Evolutionary conservation across 2,113 vertebrate species (phyloP).

Genomic region (Xenotilapia caudafasciata): DNA sequence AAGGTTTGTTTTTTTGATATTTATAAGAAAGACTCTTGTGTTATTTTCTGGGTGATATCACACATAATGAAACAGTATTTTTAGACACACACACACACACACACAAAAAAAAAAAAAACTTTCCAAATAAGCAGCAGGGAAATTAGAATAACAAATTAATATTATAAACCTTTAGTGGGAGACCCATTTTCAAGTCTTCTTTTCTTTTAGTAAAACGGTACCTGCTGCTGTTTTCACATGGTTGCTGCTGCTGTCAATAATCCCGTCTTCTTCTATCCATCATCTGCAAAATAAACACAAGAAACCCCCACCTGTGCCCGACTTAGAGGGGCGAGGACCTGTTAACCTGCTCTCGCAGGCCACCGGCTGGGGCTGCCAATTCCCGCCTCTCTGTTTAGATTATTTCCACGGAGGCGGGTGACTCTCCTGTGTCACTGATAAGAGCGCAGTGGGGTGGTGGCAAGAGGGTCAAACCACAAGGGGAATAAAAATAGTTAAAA

Average conservation of each 20-base stretch:
- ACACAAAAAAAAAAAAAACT: neutral
- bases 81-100: neutral
- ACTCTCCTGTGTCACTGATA: conserved; percentile 64
- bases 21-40: neutral
- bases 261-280: conserved; percentile 45
- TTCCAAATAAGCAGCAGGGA: neutral
- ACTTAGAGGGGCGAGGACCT: conserved; percentile 49
- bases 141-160: neutral
- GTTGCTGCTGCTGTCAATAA: conserved; percentile 16
- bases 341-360: conserved; percentile 59
- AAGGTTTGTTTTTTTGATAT: neutral
- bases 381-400: conserved; percentile 56
- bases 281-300: conserved; percentile 63
- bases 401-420: conserved; percentile 57
- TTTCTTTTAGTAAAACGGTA: neutral
- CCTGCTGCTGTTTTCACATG: neutral
- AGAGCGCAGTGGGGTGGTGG: conserved; percentile 56
- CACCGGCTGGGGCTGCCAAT: conserved; percentile 23
- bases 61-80: neutral
- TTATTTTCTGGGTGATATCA: neutral
- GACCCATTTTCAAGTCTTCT: neutral
- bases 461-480: conserved; percentile 67
- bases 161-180: neutral
- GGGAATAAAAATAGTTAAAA: conserved; percentile 28
- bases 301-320: conserved; percentile 47